Base-by-base conservation (phyloP, 1,140 invertebrate genomes). In the Apis cerana region DNA sequence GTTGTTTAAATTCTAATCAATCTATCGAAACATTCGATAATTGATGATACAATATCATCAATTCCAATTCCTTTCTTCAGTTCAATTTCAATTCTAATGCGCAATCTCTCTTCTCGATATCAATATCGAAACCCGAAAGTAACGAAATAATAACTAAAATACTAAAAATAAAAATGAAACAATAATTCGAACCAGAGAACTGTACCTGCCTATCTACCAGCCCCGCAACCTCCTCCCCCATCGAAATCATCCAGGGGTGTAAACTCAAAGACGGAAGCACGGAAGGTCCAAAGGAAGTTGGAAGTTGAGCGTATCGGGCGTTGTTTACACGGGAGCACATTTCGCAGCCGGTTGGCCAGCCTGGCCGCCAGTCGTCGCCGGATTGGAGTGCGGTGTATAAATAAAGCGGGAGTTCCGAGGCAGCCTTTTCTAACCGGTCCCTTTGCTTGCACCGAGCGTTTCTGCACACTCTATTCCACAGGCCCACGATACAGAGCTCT, bases 401-500 rank as follows among this genome's bases (percentile, higher is more conserved):
- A 91, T 90, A 90, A 90, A 90, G 88, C 84, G 80, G 77, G 78
- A 76, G 67, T 76, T 85, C 62, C 74, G 62, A 77, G 33, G 70
- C 67, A 68, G 61, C 86, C 83, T 81, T 77, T 77, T 62, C 83
- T 67, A 84, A 84, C 79, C 83, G 80, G 77, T 72, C 80, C 61
- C 72, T 80, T 81, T 67, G 74, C 33, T 27, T 75, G 65, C 71
- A 33, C 72, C 62, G 79, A 76, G 82, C 75, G 69, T 71, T 43
- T 77, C 83, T 80, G 83, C 84, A 70, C 84, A 88, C 80, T 77
- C 80, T 80, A 82, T 82, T 68, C 83, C 74, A 76, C 83, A 79
- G 75, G 82, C 85, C 84, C 81, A 75, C 83, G 84, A 87, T 90
- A 90, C 90, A 91, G 88, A 92, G 90, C 86, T 90, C 92, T 91